phyloP scores from a whole-genome alignment of 2,888 invertebrate species.

The Aspidapion aeneum region DNA sequence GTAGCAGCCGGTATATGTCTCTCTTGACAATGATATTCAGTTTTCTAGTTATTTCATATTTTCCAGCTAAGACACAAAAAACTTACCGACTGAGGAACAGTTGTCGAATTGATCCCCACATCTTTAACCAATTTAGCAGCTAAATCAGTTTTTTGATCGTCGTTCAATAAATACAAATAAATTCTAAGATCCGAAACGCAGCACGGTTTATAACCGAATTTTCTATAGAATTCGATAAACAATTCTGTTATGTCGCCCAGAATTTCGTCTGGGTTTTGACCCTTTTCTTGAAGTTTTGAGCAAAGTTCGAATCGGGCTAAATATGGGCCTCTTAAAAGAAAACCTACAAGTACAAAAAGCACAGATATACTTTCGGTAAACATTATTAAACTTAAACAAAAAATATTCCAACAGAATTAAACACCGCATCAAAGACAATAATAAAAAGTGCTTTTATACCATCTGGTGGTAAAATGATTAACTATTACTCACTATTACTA shows the following conservation, averaged over 20 bases:
- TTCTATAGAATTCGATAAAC: constrained; percentile 72
- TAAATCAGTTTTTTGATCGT: constrained; percentile 57
- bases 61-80: too few species aligned
- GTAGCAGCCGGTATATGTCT: too few species aligned
- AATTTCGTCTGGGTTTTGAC: constrained; percentile 52
- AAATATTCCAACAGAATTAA: too few species aligned
- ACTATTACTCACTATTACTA: constrained; percentile 42
- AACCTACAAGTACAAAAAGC: constrained; percentile 44
- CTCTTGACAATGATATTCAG: too few species aligned
- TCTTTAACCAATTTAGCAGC: constrained; percentile 59
- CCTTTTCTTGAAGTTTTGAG: constrained; percentile 55
- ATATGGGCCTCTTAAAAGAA: constrained; percentile 72
- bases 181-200: constrained; percentile 79
- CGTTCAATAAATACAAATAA: constrained; percentile 68
- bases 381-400: background rate
- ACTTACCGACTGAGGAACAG: constrained; percentile 61
- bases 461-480: too few species aligned
- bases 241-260: constrained; percentile 64
- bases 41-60: too few species aligned
- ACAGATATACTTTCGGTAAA: too few species aligned
- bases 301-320: constrained; percentile 78
- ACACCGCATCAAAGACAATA: too few species aligned
- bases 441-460: too few species aligned
- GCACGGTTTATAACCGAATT: constrained; percentile 85
- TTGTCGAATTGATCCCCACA: constrained; percentile 60